Percentiles rank a stretch among this genome's conserved stretches.
Conservation (phyloP, 2,888 invertebrate species). For the Drosophila greeni region DNA sequence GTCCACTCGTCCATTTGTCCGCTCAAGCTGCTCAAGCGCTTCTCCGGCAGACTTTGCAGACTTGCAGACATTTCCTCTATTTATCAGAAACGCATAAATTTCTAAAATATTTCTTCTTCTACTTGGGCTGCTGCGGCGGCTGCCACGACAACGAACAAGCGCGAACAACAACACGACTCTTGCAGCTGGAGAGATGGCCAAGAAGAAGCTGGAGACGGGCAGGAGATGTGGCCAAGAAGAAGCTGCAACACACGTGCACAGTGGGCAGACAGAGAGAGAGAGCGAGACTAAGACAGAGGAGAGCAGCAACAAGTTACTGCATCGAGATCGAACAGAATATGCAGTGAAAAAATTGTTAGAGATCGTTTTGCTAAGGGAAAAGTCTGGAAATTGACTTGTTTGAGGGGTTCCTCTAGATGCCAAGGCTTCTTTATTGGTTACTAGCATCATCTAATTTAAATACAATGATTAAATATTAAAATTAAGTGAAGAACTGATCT, state of each 20-base stretch:
- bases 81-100: constrained; percentile 72
- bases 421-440: too few relatives aligned
- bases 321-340: constrained; percentile 19
- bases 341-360: constrained; percentile 6
- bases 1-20: constrained; percentile 23
- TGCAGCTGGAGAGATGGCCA: constrained; percentile 25
- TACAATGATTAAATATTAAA: too few relatives aligned
- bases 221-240: constrained; percentile 25
- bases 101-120: constrained; percentile 60
- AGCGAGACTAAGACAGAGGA: neutral
- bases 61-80: constrained; percentile 64
- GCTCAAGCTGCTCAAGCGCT: constrained; percentile 11
- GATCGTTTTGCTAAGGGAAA: neutral
- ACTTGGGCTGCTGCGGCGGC: constrained; percentile 14
- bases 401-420: neutral
- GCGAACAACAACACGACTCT: constrained; percentile 38
- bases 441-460: too few relatives aligned
- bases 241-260: constrained; percentile 41
- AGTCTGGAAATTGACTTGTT: neutral
- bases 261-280: neutral
- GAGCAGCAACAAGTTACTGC: constrained; percentile 20
- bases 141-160: constrained; percentile 41
- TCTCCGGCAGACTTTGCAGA: constrained; percentile 7
- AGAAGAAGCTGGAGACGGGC: constrained; percentile 27
- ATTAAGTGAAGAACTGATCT: too few relatives aligned